Evolutionary conservation across 1,140 invertebrate species (phyloP).

Genomic region (Melanaphis sacchari): DNA sequence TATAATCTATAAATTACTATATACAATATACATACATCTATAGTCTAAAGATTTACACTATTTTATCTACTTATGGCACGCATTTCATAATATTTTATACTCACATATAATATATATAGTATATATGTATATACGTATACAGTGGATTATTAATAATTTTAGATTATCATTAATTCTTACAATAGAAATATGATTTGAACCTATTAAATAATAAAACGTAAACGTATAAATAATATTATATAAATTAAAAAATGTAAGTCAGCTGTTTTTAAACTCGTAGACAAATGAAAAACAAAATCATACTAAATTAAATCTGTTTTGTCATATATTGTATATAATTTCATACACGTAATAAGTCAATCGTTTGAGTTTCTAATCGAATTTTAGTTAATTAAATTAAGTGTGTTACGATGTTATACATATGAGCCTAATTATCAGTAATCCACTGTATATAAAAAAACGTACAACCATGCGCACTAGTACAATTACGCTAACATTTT

Average conservation of each 20-base stretch:
- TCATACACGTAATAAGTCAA: too few species aligned
- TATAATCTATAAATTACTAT: too few species aligned
- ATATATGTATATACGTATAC: too few species aligned
- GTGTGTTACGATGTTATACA: not conserved
- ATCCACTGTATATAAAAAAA: not conserved
- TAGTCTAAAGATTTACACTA: not conserved
- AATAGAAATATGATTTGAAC: not conserved
- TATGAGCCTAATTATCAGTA: not conserved
- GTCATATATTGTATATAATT: too few species aligned
- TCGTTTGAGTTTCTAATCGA: not conserved
- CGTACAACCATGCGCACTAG: not conserved
- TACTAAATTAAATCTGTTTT: too few species aligned
- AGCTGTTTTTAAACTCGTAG: not conserved
- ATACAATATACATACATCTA: too few species aligned
- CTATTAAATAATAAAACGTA: not conserved
- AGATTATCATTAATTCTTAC: too few species aligned
- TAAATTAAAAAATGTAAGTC: not conserved
- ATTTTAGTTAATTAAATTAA: not conserved
- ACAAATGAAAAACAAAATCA: too few species aligned
- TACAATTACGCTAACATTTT: not conserved
- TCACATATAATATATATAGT: not conserved
- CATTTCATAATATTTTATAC: not conserved
- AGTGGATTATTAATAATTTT: not conserved
- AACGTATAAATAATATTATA: not conserved
- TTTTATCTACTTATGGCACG: not conserved